A percentile compares a stretch with the other conserved stretches of the same genome.
Conservation (phyloP, 2,888 invertebrate genomes). For the Gortyna flavago region DNA sequence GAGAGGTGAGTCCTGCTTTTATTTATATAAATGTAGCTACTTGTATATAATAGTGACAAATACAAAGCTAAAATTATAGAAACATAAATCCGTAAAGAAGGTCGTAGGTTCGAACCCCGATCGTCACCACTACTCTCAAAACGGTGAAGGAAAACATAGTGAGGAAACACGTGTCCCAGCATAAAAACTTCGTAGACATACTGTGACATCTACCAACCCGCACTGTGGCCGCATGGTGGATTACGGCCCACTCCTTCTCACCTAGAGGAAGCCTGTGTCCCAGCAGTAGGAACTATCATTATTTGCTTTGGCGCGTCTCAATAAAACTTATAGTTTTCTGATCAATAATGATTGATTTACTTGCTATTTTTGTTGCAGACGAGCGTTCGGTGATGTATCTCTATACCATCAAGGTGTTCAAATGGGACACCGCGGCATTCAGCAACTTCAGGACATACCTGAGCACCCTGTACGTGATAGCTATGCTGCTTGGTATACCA, state of each 20-base stretch:
- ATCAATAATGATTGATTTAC: neutral
- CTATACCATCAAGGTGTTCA: constrained; percentile 93
- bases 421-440: constrained; percentile 92
- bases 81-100: neutral
- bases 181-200: no score
- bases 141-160: no score
- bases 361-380: constrained; percentile 86
- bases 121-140: no score
- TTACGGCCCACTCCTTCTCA: no score
- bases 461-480: constrained; percentile 92
- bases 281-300: no score
- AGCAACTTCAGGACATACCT: constrained; percentile 94
- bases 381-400: constrained; percentile 94
- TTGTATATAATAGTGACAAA: neutral
- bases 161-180: no score
- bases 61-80: neutral
- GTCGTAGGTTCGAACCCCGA: no score
- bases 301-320: neutral
- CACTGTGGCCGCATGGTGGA: no score
- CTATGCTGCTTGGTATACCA: constrained; percentile 93
- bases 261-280: no score
- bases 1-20: constrained; percentile 85
- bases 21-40: neutral
- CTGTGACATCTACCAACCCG: no score
- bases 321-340: neutral